Percentiles rank a stretch among this genome's conserved stretches.
Conservation (phyloP, 64 coral and sea anemone species). For the Anthopleura sola region DNA sequence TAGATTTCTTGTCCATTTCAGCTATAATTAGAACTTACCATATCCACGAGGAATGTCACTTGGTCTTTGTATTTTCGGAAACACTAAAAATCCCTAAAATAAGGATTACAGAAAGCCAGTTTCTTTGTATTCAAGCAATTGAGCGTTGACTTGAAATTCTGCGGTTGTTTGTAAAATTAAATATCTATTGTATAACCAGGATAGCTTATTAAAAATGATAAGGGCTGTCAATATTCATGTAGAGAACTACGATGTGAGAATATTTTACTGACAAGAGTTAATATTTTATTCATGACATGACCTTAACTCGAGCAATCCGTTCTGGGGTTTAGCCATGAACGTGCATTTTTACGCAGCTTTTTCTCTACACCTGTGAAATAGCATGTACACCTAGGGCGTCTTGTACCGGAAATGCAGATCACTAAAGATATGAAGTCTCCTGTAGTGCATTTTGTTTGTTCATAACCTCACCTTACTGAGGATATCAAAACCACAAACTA, state of each 20-base stretch:
- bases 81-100: neutral
- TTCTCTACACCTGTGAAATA: neutral
- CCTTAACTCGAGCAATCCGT: too few species aligned
- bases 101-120: neutral
- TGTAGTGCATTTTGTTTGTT: neutral
- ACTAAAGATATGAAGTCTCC: neutral
- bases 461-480: neutral
- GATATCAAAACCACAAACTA: neutral
- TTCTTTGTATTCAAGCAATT: neutral
- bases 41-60: neutral
- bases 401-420: neutral
- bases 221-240: too few species aligned
- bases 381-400: neutral
- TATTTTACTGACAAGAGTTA: neutral
- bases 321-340: neutral
- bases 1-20: neutral
- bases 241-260: too few species aligned
- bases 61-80: neutral
- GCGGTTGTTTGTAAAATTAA: neutral
- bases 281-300: neutral
- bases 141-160: neutral
- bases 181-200: too few species aligned
- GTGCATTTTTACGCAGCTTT: neutral
- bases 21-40: neutral
- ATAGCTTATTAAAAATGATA: too few species aligned